Percentiles rank a stretch among this genome's conserved stretches.
Evolutionary conservation across 1,140 invertebrate genomes (phyloP).

Genomic region (Lepidurus packardi): DNA sequence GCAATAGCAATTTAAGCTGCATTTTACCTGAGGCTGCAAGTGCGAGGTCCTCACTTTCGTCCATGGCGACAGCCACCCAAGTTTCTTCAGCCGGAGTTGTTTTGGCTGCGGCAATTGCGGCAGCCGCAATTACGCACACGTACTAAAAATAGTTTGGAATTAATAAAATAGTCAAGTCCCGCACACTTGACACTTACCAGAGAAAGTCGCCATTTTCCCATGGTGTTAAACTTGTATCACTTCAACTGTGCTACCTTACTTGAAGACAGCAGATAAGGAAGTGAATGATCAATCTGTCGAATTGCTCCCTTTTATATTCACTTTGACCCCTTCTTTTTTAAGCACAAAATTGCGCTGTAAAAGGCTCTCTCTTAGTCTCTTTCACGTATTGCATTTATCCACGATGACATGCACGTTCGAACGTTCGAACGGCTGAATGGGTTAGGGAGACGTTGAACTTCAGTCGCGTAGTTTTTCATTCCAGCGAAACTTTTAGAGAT

Average conservation of each 20-base stretch:
- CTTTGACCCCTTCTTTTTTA: background rate
- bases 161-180: background rate
- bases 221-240: background rate
- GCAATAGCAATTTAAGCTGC: background rate
- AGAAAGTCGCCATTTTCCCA: background rate
- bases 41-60: background rate
- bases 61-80: background rate
- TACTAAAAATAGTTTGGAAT: background rate
- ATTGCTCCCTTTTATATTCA: background rate
- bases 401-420: conserved; percentile 11
- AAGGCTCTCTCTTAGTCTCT: background rate
- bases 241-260: background rate
- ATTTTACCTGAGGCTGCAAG: background rate
- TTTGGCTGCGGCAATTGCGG: background rate
- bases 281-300: background rate
- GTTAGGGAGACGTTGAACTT: background rate
- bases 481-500: background rate
- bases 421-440: conserved; percentile 6
- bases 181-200: background rate
- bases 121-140: background rate
- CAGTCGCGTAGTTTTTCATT: background rate
- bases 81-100: background rate
- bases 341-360: background rate
- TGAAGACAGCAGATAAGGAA: conserved; percentile 14
- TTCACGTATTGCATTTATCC: background rate